Base-by-base conservation (phyloP, 1,140 invertebrate genomes). In the Phortica variegata region DNA sequence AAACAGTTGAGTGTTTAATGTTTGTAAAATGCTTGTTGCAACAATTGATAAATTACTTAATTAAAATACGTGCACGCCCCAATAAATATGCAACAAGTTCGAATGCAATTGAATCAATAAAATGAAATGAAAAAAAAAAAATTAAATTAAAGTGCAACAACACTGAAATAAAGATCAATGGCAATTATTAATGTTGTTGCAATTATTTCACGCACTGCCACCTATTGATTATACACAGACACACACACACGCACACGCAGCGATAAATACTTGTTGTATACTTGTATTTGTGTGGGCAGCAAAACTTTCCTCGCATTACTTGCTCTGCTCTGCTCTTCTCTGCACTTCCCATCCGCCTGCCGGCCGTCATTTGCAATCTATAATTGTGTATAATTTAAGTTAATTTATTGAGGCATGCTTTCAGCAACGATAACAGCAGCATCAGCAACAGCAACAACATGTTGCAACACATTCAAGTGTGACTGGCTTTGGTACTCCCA, bases 311-410 rank as follows among this genome's bases (percentile, higher is more conserved):
- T n/a, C n/a, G n/a, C n/a, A n/a, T n/a, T n/a, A n/a, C n/a, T n/a
- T n/a, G n/a, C n/a, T n/a, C n/a, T n/a, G n/a, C n/a, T n/a, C n/a
- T 10, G 10, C 5, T 26, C 23, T 26, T 26, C 5, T 26, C 5
- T 10, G 10, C 23, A 26, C 10, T 26, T 26, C 23, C 23, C 5
- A 26, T 26, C 5, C 23, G n/a, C n/a, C n/a, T n/a, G n/a, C n/a
- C n/a, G n/a, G n/a, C n/a, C n/a, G n/a, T n/a, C n/a, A n/a, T n/a
- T n/a, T n/a, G n/a, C n/a, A n/a, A n/a, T n/a, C n/a, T 6, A 68
- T 68, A 63, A 68, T 68, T 68, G 60, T 60, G 65, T 68, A 60
- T 68, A 68, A 68, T 68, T 68, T 68, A 55, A 63, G 60, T 68
- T 68, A 68, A 68, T 60, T 68, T 68, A 68, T 68, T 57, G 63